Base-by-base conservation (phyloP, 2,797 vertebrate species). In the Melanotaenia pygmaea region DNA sequence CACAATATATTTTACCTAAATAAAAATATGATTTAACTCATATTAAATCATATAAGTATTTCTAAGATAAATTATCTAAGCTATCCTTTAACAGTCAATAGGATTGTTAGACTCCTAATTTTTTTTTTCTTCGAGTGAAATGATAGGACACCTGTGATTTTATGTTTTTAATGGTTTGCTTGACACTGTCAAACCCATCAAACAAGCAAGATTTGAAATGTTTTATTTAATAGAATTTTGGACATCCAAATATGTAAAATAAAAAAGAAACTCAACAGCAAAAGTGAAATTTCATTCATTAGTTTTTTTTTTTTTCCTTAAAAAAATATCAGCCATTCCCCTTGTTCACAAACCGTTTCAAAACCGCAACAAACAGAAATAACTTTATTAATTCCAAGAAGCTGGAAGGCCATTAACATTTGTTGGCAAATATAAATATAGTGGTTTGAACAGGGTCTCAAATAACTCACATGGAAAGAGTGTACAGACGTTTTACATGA, bases 401-500 rank as follows among this genome's bases (percentile, higher is more conserved):
- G 76, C 85, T 89, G 92, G 91, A 94, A 94, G 93, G 94, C 92
- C 93, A 89, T 93, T 76, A 86, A 87, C 90, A 91, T 93, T 92
- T 94, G 90, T 91, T 94, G 94, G 93, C 93, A 93, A 92, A 94
- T 95, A 95, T 94, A 95, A 95, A 95, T 95, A 95, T 95, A 95
- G 94, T 95, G 94, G 94, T 95, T 92, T 93, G 94, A 93, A 94
- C 88, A 90, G 91, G 93, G 91, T 94, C 77, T 93, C 83, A 93
- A 93, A 94, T 74, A 90, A 90, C 72, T 92, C 80, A 88, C 90
- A 91, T 88, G 89, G 88, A 93, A 92, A 95, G 91, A 93, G 90
- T 87, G 83, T 91, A 93, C 88, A 84, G 89, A 91, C 80, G 88
- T 86, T 85, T 91, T 80, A 90, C 82, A 86, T 12, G 64, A 93